phyloP scores from a whole-genome alignment of 2,113 vertebrate genomes.

The Notothenia rossii region DNA sequence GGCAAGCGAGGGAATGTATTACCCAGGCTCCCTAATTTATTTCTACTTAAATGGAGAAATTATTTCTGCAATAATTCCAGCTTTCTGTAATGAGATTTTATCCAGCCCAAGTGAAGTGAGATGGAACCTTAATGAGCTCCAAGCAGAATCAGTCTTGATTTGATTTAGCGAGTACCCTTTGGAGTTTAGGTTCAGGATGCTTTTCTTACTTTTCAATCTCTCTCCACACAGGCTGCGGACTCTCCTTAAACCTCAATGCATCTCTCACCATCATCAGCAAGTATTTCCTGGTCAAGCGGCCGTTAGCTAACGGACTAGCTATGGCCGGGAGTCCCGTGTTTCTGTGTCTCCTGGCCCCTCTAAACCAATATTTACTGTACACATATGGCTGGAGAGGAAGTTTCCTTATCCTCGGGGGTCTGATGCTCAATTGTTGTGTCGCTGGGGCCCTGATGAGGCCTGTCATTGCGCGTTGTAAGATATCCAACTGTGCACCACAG shows the following conservation, averaged over 20 bases:
- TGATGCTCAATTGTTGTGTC: constrained; percentile 88
- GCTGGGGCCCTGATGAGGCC: constrained; percentile 89
- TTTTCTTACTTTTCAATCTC: constrained; percentile 17
- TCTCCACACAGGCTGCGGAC: constrained; percentile 83
- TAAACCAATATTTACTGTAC: constrained; percentile 85
- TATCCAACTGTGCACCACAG: neutral
- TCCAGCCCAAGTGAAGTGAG: constrained; percentile 77
- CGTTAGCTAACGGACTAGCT: constrained; percentile 86
- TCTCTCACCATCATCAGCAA: constrained; percentile 90
- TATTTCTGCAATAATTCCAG: constrained; percentile 82
- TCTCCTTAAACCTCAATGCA: constrained; percentile 89
- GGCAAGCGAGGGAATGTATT: constrained; percentile 79
- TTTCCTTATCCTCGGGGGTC: constrained; percentile 87
- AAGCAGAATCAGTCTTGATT: constrained; percentile 71
- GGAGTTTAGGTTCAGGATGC: constrained; percentile 37
- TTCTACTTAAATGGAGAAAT: constrained; percentile 85
- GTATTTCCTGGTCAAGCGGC: constrained; percentile 87
- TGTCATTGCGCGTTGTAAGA: constrained; percentile 34
- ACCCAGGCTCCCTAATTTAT: constrained; percentile 80
- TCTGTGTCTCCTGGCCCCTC: constrained; percentile 84
- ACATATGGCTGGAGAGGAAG: constrained; percentile 88
- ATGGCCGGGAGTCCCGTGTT: constrained; percentile 89
- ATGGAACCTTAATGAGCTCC: constrained; percentile 76
- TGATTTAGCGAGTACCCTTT: constrained; percentile 65
- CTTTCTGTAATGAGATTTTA: constrained; percentile 79